Evolutionary conservation across 2,888 invertebrate genomes (phyloP).

Genomic region (Tanypteryx hageni): DNA sequence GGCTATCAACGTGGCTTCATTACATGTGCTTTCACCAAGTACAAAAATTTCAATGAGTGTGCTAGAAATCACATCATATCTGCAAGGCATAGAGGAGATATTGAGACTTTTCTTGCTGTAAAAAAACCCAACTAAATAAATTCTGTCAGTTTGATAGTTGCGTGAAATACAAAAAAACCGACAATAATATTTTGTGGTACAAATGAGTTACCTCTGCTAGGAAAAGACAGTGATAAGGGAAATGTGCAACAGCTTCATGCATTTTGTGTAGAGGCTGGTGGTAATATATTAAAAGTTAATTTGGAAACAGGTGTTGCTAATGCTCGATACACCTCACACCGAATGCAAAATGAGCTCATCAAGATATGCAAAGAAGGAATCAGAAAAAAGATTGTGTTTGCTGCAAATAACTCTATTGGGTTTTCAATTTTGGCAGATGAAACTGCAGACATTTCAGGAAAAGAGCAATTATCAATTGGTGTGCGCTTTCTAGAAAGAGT

Average conservation of each 20-base stretch:
- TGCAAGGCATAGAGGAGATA: no score
- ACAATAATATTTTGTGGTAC: no score
- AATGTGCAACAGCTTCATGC: no score
- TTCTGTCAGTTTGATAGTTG: no score
- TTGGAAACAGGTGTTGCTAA: constrained; percentile 70
- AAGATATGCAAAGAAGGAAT: constrained; percentile 70
- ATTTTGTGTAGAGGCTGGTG: constrained; percentile 67
- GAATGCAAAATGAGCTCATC: constrained; percentile 72
- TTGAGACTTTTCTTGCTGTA: no score
- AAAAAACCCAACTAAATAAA: no score
- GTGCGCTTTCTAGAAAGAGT: not conserved
- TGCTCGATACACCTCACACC: constrained; percentile 70
- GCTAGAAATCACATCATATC: no score
- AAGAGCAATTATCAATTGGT: constrained; percentile 68
- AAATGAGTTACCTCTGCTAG: constrained; percentile 69
- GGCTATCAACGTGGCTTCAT: no score
- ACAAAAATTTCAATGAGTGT: no score
- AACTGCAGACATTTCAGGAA: no score
- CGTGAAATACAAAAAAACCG: constrained; percentile 70
- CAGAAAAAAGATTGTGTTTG: constrained; percentile 70
- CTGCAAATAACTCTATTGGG: constrained; percentile 70
- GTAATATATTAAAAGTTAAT: constrained; percentile 70
- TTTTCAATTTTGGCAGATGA: no score
- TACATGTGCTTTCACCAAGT: no score
- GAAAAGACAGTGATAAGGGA: constrained; percentile 66